Percentiles rank a stretch among this genome's conserved stretches.
These are phyloP conservation scores for Tetragnatha versicolor DNA, from an alignment of 1,140 invertebrate species.

Conservation along the genomic window DNA sequence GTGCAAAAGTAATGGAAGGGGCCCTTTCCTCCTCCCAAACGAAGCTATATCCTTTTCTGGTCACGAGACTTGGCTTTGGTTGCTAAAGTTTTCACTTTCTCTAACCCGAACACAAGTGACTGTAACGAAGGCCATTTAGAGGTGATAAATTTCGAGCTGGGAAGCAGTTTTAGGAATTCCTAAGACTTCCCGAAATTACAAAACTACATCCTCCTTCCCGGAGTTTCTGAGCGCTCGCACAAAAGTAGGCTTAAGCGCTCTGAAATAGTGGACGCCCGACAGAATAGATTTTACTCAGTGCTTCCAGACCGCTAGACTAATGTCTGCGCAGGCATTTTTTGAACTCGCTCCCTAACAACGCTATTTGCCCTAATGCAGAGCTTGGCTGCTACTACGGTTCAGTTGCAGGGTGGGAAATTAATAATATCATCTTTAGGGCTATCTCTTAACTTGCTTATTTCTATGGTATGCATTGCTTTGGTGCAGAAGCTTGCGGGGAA, in stretches of 20 bases:
- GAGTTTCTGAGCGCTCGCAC: constrained; percentile 11
- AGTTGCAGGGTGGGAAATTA: too few species aligned
- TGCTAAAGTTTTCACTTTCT: constrained; percentile 48
- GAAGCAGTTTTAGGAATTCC: constrained; percentile 47
- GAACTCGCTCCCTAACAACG: constrained; percentile 12
- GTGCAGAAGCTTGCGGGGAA: too few species aligned
- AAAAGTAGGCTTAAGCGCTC: constrained; percentile 32
- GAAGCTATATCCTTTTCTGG: constrained; percentile 46
- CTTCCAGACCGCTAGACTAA: constrained; percentile 28
- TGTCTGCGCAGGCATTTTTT: constrained; percentile 19
- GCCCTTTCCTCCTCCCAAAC: neutral
- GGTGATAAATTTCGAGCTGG: constrained; percentile 44
- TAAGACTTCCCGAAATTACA: constrained; percentile 41
- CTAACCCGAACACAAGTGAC: constrained; percentile 42
- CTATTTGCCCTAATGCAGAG: too few species aligned
- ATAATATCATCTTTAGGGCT: too few species aligned
- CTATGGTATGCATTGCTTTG: too few species aligned
- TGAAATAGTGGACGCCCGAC: constrained; percentile 39
- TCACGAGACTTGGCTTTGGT: constrained; percentile 49
- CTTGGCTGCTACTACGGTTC: too few species aligned
- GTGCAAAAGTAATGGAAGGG: constrained; percentile 31
- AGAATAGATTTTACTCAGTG: constrained; percentile 30
- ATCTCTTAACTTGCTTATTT: too few species aligned
- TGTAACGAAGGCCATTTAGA: constrained; percentile 51
- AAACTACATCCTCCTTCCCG: constrained; percentile 15